Conservation (phyloP, 2,888 invertebrate genomes). For the Macroteleia sp. region DNA sequence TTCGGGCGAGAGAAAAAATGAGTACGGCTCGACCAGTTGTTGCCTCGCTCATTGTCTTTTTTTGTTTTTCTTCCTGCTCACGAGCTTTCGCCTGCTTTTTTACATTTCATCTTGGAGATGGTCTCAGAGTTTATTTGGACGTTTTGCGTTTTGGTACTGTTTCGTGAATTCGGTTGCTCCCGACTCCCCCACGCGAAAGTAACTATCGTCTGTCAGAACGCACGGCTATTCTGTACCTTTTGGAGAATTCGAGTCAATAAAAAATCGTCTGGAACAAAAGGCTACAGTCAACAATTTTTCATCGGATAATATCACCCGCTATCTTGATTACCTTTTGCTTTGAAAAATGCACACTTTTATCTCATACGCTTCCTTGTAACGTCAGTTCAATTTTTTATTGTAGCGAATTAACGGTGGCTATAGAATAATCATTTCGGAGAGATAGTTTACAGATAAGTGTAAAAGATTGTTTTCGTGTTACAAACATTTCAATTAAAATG, state of each 20-base stretch:
- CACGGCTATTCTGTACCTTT: conserved; percentile 65
- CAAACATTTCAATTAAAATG: conserved; percentile 21
- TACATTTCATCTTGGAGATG: conserved; percentile 43
- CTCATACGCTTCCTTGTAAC: conserved; percentile 65
- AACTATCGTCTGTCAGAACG: conserved; percentile 20
- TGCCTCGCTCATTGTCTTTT: conserved; percentile 61
- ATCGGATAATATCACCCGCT: conserved; percentile 76
- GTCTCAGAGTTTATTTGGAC: conserved; percentile 60
- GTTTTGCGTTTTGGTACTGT: conserved; percentile 64
- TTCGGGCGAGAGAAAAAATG: conserved; percentile 82
- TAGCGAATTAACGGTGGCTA: too few species aligned
- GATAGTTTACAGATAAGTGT: too few species aligned
- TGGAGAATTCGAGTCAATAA: conserved; percentile 78
- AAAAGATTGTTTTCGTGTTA: too few species aligned
- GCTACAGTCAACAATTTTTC: conserved; percentile 78
- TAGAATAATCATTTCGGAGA: too few species aligned
- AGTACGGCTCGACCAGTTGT: conserved; percentile 74
- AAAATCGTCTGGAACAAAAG: conserved; percentile 79
- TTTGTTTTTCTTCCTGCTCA: conserved; percentile 54
- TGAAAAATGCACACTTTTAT: conserved; percentile 79
- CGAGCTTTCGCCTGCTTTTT: conserved; percentile 32
- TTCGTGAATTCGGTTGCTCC: conserved; percentile 36
- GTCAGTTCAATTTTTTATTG: too few species aligned
- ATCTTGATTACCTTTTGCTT: conserved; percentile 81
- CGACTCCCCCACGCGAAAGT: conserved; percentile 53